Percentiles rank a stretch among this genome's conserved stretches.
Conservation (phyloP, 2,797 vertebrate genomes). For the Phrynocephalus guinanensis region DNA sequence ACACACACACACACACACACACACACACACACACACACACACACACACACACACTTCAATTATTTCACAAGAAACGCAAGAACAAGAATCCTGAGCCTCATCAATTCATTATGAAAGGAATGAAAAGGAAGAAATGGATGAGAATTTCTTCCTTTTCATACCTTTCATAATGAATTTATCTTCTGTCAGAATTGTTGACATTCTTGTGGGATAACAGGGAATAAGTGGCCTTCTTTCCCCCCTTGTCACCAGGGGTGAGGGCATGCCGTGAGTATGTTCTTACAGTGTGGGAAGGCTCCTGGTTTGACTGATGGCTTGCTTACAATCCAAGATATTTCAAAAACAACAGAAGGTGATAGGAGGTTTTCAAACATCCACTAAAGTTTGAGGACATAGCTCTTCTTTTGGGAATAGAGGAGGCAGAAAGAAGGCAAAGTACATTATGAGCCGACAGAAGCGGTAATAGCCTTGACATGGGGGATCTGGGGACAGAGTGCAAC, state of each 20-base stretch:
- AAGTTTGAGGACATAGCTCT: background rate
- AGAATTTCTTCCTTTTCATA: no score
- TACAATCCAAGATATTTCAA: background rate
- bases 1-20: no score
- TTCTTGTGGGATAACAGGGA: no score
- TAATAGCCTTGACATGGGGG: background rate
- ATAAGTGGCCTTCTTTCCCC: slow-evolving; percentile 24
- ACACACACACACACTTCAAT: no score
- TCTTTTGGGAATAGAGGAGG: background rate
- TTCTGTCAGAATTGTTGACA: no score
- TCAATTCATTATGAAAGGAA: no score
- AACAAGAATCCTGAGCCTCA: no score
- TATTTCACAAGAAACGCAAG: no score
- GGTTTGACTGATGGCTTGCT: background rate
- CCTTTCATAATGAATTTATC: no score
- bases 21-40: no score
- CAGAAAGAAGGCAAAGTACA: background rate
- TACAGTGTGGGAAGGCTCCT: background rate
- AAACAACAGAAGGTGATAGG: no score
- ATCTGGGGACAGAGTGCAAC: background rate
- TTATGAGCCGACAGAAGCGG: background rate
- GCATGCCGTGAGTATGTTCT: slow-evolving; percentile 6
- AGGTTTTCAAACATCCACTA: background rate
- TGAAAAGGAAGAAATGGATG: no score
- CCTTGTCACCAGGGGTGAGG: background rate